Conservation (phyloP, 2,888 invertebrate genomes). For the Archips xylosteana region DNA sequence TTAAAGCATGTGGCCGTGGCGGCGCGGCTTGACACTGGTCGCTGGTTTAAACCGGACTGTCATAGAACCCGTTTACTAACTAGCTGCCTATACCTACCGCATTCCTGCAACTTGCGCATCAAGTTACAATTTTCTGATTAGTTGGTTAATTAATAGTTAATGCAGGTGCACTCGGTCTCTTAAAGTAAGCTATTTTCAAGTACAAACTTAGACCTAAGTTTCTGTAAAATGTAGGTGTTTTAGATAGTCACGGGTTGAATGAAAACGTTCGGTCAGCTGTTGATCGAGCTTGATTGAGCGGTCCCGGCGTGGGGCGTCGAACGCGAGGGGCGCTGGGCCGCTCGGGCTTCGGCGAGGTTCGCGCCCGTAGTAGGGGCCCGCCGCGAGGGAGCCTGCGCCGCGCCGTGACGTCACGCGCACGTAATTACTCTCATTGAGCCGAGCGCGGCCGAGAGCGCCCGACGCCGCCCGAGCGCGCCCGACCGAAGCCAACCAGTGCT, state of each 20-base stretch:
- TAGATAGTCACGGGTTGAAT: slow-evolving; percentile 20
- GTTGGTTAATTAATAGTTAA: background rate
- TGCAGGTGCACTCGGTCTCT: too few species aligned
- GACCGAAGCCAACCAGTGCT: slow-evolving; percentile 78
- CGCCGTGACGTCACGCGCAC: slow-evolving; percentile 72
- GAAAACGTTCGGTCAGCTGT: slow-evolving; percentile 34
- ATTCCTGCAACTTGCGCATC: slow-evolving; percentile 15
- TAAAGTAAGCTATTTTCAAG: too few species aligned
- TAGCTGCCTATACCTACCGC: slow-evolving; percentile 2
- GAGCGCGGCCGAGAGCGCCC: slow-evolving; percentile 66
- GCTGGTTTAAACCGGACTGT: background rate
- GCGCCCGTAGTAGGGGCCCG: slow-evolving; percentile 48
- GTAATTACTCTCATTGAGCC: slow-evolving; percentile 73
- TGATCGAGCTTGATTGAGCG: slow-evolving; percentile 22
- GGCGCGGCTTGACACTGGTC: background rate
- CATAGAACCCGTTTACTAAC: slow-evolving; percentile 18
- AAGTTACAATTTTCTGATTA: slow-evolving; percentile 21
- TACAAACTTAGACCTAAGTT: background rate
- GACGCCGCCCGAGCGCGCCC: slow-evolving; percentile 63
- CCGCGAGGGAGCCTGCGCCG: slow-evolving; percentile 52
- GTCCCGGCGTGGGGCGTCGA: background rate
- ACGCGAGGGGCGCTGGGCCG: background rate
- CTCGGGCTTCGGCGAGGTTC: slow-evolving; percentile 25
- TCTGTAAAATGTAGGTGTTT: background rate
- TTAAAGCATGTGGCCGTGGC: background rate